phyloP scores from a whole-genome alignment of 1,140 invertebrate genomes.

The Drosophila kurseongensis region DNA sequence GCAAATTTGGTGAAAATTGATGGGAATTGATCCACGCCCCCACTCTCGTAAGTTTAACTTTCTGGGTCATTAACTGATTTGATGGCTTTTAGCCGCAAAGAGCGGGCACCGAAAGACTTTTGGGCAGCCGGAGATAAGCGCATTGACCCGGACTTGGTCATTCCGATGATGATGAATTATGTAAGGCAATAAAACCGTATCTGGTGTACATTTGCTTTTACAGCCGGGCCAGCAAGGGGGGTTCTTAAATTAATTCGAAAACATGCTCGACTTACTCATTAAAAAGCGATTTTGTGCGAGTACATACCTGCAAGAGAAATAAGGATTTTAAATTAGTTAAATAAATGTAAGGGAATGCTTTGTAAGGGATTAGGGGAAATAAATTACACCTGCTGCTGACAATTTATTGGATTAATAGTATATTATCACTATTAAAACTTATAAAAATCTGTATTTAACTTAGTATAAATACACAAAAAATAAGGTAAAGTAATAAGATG shows the following conservation, averaged over 20 bases:
- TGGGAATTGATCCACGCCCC: slow-evolving; percentile 41
- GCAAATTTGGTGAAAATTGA: slow-evolving; percentile 57
- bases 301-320: slow-evolving; percentile 53
- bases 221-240: background rate
- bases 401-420: background rate
- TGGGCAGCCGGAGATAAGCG: slow-evolving; percentile 34
- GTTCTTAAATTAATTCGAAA: slow-evolving; percentile 19
- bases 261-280: slow-evolving; percentile 26
- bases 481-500: too few species aligned
- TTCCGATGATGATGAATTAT: slow-evolving; percentile 45
- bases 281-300: background rate
- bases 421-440: too few species aligned
- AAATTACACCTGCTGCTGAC: slow-evolving; percentile 19
- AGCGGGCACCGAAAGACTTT: slow-evolving; percentile 2
- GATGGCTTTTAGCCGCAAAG: slow-evolving; percentile 48
- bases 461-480: too few species aligned
- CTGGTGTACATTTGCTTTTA: slow-evolving; percentile 28
- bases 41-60: slow-evolving; percentile 43
- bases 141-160: slow-evolving; percentile 32
- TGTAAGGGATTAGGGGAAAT: too few species aligned
- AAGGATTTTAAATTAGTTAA: slow-evolving; percentile 7
- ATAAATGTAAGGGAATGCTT: background rate
- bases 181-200: slow-evolving; percentile 44
- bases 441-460: too few species aligned
- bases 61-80: slow-evolving; percentile 75